Percentiles rank a stretch among this genome's conserved stretches.
Conservation (phyloP, 2,797 vertebrate species). For the Fistularia commersonii region DNA sequence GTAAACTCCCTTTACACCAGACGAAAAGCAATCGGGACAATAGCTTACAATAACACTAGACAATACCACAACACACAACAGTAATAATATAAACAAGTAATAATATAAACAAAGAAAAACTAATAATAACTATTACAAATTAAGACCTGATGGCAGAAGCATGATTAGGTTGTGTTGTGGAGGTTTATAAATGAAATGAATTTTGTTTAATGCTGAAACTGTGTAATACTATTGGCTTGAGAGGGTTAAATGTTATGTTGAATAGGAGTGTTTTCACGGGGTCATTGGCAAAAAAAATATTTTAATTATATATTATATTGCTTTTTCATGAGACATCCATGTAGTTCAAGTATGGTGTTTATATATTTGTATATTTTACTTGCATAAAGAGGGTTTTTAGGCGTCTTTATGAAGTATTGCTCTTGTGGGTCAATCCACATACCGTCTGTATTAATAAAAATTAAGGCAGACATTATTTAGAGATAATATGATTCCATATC, state of each 20-base stretch:
- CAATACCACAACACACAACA: too few species aligned
- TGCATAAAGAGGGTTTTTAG: conserved; percentile 58
- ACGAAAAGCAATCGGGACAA: too few species aligned
- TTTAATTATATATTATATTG: conserved; percentile 63
- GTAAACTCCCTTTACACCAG: too few species aligned
- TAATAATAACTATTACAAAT: too few species aligned
- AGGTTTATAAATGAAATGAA: conserved; percentile 96
- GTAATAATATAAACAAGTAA: too few species aligned
- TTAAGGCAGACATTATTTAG: conserved; percentile 75
- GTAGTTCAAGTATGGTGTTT: conserved; percentile 73
- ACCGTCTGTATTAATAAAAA: too few species aligned
- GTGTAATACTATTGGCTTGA: conserved; percentile 78
- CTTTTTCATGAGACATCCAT: conserved; percentile 70
- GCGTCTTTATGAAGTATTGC: conserved; percentile 68
- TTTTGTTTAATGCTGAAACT: conserved; percentile 87
- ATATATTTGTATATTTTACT: conserved; percentile 70
- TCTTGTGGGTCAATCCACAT: conserved; percentile 50
- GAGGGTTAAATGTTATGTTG: conserved; percentile 73
- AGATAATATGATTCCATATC: conserved; percentile 65
- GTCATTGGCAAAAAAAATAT: conserved; percentile 43
- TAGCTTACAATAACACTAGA: too few species aligned
- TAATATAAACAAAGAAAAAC: too few species aligned
- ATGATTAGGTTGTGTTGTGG: too few species aligned
- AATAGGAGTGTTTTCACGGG: conserved; percentile 69
- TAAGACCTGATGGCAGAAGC: too few species aligned